phyloP scores from a whole-genome alignment of 2,888 invertebrate genomes.

The Rhagium mordax region DNA sequence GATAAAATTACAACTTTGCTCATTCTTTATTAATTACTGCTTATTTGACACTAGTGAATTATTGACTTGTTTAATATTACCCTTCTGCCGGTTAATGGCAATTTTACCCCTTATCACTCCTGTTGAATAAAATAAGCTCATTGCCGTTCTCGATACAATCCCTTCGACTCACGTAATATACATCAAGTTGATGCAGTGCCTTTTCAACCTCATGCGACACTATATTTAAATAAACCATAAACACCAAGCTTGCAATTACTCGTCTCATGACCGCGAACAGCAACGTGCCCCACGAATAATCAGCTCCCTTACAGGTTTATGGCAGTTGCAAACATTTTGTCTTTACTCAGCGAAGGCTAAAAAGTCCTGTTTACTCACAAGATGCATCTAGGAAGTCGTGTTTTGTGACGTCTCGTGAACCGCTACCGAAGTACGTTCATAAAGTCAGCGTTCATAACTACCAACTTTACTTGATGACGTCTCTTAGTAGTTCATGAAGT shows the following conservation, averaged over 20 bases:
- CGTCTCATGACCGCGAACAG: slow-evolving; percentile 25
- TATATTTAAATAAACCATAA: slow-evolving; percentile 49
- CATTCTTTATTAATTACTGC: too few species aligned
- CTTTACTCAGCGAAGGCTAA: neutral
- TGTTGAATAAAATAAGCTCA: slow-evolving; percentile 10
- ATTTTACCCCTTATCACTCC: neutral
- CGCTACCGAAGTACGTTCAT: neutral
- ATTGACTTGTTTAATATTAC: too few species aligned
- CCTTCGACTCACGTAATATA: slow-evolving; percentile 32
- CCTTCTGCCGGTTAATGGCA: too few species aligned
- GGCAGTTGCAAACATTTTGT: slow-evolving; percentile 22
- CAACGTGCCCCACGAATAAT: slow-evolving; percentile 44
- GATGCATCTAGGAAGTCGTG: neutral
- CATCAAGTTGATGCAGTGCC: slow-evolving; percentile 39
- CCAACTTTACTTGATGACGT: neutral
- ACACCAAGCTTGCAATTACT: slow-evolving; percentile 46
- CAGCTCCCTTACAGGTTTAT: slow-evolving; percentile 37
- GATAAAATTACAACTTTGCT: too few species aligned
- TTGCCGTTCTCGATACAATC: slow-evolving; percentile 3
- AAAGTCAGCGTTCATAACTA: neutral
- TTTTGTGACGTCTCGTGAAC: neutral
- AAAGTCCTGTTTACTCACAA: neutral
- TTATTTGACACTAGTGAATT: too few species aligned
- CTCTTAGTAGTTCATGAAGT: neutral
- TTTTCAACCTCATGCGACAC: slow-evolving; percentile 31